Percentiles rank a stretch among this genome's conserved stretches.
Evolutionary conservation across 2,113 vertebrate species (phyloP).

Genomic region (Chamaea fasciata): DNA sequence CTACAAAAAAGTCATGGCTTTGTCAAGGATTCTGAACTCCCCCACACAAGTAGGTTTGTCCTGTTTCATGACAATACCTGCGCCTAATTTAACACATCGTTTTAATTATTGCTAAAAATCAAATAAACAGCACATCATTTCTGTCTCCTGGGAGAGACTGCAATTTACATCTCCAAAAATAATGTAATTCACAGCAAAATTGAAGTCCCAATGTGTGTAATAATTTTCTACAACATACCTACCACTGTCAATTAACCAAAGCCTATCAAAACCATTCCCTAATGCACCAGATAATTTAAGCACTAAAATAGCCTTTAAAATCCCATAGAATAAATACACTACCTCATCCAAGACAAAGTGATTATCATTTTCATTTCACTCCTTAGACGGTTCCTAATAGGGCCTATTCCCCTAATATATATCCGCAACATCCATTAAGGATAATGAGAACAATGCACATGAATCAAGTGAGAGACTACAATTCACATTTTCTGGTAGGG

Average conservation of each 20-base stretch:
- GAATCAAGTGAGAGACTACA: neutral
- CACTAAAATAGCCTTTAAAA: constrained; percentile 36
- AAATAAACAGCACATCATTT: neutral
- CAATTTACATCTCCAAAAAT: constrained; percentile 43
- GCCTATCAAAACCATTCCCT: constrained; percentile 1
- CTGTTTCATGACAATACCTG: neutral
- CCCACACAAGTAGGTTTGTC: neutral
- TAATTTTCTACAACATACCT: constrained; percentile 33
- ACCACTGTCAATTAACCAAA: constrained; percentile 38
- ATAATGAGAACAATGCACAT: neutral
- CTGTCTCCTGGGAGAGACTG: neutral
- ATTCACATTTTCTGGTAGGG: neutral
- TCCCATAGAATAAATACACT: constrained; percentile 34
- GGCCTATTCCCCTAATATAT: neutral
- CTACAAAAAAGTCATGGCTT: neutral
- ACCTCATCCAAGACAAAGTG: constrained; percentile 26
- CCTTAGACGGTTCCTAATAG: neutral
- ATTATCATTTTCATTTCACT: constrained; percentile 37
- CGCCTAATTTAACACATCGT: neutral
- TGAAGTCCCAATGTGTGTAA: neutral
- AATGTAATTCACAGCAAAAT: constrained; percentile 35
- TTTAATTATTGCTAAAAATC: constrained; percentile 49
- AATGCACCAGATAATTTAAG: constrained; percentile 34
- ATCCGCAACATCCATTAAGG: neutral
- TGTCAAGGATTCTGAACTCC: neutral